Base-by-base conservation (phyloP, 2,797 vertebrate genomes). In the Acridotheres tristis region DNA sequence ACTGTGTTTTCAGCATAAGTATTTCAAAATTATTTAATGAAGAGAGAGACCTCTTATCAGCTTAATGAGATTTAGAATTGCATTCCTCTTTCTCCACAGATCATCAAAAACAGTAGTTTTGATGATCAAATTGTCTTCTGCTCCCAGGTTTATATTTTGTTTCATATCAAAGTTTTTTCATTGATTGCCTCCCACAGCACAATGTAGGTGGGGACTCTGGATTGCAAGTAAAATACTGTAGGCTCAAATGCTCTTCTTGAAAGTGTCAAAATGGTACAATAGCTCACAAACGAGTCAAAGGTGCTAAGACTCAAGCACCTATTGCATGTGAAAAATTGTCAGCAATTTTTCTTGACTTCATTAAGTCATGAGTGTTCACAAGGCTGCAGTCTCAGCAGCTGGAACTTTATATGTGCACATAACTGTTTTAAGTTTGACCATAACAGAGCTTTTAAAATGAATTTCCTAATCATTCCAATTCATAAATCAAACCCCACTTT, bases 131-230 rank as follows among this genome's bases (percentile, higher is more conserved):
- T 26, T 30, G 15, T 66, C 26, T 73, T 80, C 17, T 71, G 10
- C 36, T 82, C 59, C 67, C 32, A 76, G 38, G 20, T 54, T 73
- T 85, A 42, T 71, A 34, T 6, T 30, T 30, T 59, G 25, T 5
- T 69, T 82, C 76, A 43, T 38, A 34, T 32, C 63, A 38, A 45
- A 62, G 11, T 42, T 77, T 34, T 74, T 82, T 61, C 69, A 79
- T 3, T 51, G 40, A 57, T 38, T 86, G 27, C 6, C 11, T 86
- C 36, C 25, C 0, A 0, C n/a, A 80, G 16, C n/a, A 72, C 38
- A 62, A 65, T 13, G 11, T 21, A 74, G 42, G 23, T 32, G 15
- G 34, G n/a, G 8, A 61, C 18, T 79, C 40, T 38, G 51, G 38
- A 57, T 25, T 47, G 26, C 43, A 88, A 57, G 42, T 59, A 71